phyloP scores from a whole-genome alignment of 1,140 invertebrate species.

The Oppia nitens region DNA sequence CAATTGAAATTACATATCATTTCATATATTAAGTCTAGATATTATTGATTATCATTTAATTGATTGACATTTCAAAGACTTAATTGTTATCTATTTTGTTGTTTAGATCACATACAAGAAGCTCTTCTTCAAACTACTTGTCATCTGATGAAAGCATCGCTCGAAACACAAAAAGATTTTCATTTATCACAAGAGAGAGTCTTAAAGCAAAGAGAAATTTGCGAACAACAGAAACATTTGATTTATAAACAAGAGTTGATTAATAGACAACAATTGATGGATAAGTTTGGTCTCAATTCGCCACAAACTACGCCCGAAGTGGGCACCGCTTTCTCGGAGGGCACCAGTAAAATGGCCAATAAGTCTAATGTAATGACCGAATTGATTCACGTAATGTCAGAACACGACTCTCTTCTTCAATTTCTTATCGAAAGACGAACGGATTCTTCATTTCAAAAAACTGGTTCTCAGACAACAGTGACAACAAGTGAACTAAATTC shows the following conservation, averaged over 20 bases:
- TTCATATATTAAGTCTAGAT: too few relatives aligned
- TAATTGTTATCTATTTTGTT: too few relatives aligned
- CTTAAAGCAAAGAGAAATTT: background rate
- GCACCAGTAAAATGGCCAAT: background rate
- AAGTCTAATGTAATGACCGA: background rate
- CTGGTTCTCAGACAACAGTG: background rate
- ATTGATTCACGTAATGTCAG: conserved; percentile 8
- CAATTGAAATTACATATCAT: background rate
- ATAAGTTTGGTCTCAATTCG: background rate
- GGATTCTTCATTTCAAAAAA: background rate
- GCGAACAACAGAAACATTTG: background rate
- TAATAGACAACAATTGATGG: background rate
- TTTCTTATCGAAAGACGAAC: conserved; percentile 1
- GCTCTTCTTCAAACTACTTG: conserved; percentile 4
- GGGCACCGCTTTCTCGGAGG: background rate
- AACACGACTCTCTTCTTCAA: conserved; percentile 13
- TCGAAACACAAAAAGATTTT: conserved; percentile 2
- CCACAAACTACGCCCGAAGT: background rate
- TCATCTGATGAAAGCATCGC: conserved; percentile 10
- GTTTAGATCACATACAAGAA: conserved; percentile 9
- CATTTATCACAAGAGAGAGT: conserved; percentile 6
- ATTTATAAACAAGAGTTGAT: background rate
- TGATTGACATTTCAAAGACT: too few relatives aligned
- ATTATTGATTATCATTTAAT: too few relatives aligned
- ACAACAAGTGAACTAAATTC: too few relatives aligned